Percentiles rank a stretch among this genome's conserved stretches.
Conservation (phyloP, 2,113 vertebrate species). For the Eretmochelys imbricata region DNA sequence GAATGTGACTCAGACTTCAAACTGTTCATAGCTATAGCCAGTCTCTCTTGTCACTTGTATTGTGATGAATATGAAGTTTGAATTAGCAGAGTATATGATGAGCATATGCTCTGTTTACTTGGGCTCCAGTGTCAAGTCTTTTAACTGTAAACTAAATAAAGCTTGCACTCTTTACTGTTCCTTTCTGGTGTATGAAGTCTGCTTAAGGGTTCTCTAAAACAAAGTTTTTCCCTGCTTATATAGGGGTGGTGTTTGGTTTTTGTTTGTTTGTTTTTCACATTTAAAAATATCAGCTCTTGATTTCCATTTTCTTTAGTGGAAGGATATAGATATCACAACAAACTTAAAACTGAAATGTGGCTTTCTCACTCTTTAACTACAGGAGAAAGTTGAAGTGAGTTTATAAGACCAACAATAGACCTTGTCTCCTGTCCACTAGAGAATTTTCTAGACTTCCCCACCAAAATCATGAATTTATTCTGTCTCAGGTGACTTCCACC, state of each 20-base stretch:
- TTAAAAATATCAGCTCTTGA: background rate
- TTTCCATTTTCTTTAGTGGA: background rate
- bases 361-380: background rate
- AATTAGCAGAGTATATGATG: background rate
- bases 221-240: background rate
- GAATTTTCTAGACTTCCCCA: background rate
- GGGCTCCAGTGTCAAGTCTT: slow-evolving; percentile 3
- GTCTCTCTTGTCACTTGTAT: background rate
- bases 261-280: background rate
- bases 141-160: slow-evolving; percentile 12
- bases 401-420: background rate
- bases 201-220: background rate
- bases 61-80: background rate
- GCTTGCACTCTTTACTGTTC: background rate
- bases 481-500: background rate
- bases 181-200: slow-evolving; percentile 9
- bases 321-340: background rate
- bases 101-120: background rate
- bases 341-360: background rate
- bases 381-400: background rate
- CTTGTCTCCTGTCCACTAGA: background rate
- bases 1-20: background rate
- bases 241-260: too few species aligned
- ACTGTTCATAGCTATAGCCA: background rate
- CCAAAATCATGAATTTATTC: background rate